Evolutionary conservation across 2,113 vertebrate species (phyloP).

Genomic region (Electrona antarctica): DNA sequence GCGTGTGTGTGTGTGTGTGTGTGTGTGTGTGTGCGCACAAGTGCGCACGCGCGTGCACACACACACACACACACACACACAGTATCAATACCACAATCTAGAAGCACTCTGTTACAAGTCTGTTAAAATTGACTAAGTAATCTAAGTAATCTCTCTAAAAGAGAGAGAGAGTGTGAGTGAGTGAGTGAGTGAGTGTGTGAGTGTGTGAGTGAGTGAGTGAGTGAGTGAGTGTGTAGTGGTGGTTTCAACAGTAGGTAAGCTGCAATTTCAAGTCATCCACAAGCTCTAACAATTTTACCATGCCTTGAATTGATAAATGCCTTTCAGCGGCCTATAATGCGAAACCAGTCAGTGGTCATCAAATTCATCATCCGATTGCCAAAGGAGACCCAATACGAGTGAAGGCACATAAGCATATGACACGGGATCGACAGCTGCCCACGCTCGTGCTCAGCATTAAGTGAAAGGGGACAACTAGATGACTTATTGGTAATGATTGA

Average conservation of each 20-base stretch:
- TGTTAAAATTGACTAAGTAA: no score
- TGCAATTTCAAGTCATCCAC: constrained; percentile 35
- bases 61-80: not conserved
- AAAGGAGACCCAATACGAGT: constrained; percentile 30
- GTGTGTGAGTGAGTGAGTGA: no score
- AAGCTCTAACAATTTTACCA: constrained; percentile 27
- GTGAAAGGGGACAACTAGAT: constrained; percentile 56
- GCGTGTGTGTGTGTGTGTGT: no score
- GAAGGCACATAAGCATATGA: constrained; percentile 62
- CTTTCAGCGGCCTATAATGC: constrained; percentile 7
- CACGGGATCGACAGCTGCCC: constrained; percentile 59
- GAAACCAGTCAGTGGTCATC: constrained; percentile 5
- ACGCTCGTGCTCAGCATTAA: constrained; percentile 46
- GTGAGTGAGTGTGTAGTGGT: no score
- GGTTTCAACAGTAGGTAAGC: not conserved
- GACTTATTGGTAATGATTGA: constrained; percentile 72
- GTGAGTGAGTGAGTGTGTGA: no score
- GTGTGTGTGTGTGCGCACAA: no score
- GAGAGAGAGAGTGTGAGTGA: no score
- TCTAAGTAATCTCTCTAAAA: no score
- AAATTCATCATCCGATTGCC: constrained; percentile 25
- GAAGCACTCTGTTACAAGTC: not conserved
- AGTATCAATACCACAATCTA: no score
- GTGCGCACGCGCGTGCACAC: no score
- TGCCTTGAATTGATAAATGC: constrained; percentile 54